Conservation (phyloP, 64 coral and sea anemone species). For the Montipora foliosa region DNA sequence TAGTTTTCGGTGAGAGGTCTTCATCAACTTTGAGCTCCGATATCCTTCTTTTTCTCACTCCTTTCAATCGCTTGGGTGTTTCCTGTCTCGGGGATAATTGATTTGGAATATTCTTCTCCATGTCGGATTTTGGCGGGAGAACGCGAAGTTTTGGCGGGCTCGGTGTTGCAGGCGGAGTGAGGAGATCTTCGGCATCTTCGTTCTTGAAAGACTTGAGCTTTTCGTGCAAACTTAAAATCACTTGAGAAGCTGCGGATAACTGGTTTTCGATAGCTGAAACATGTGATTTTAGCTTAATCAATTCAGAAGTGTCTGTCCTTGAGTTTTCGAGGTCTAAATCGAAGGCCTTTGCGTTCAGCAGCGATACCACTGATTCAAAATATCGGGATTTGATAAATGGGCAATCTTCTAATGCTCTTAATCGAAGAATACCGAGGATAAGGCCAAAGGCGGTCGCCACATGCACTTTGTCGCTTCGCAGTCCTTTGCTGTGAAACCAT, state of each 20-base stretch:
- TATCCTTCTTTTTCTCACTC: not conserved
- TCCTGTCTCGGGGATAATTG: not conserved
- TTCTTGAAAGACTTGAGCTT: not conserved
- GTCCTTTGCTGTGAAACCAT: not conserved
- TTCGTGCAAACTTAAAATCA: not conserved
- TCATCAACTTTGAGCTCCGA: not conserved
- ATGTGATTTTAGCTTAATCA: not conserved
- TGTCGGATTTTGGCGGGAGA: constrained; percentile 1
- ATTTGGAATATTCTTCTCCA: not conserved
- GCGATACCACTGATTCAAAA: constrained; percentile 5
- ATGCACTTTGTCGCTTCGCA: not conserved
- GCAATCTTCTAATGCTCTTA: not conserved
- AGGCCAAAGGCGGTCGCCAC: constrained; percentile 6
- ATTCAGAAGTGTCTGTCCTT: not conserved
- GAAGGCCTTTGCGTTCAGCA: constrained; percentile 3
- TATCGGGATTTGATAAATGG: not conserved
- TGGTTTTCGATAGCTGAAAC: not conserved
- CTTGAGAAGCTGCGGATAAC: not conserved
- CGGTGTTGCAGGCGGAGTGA: constrained; percentile 5
- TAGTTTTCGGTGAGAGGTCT: constrained; percentile 8
- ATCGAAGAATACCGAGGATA: not conserved
- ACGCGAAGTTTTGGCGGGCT: not conserved
- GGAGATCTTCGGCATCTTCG: not conserved
- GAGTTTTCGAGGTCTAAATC: not conserved
- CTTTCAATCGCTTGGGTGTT: not conserved